Evolutionary conservation across 2,797 vertebrate species (phyloP).

Genomic region (Thaleichthys pacificus): DNA sequence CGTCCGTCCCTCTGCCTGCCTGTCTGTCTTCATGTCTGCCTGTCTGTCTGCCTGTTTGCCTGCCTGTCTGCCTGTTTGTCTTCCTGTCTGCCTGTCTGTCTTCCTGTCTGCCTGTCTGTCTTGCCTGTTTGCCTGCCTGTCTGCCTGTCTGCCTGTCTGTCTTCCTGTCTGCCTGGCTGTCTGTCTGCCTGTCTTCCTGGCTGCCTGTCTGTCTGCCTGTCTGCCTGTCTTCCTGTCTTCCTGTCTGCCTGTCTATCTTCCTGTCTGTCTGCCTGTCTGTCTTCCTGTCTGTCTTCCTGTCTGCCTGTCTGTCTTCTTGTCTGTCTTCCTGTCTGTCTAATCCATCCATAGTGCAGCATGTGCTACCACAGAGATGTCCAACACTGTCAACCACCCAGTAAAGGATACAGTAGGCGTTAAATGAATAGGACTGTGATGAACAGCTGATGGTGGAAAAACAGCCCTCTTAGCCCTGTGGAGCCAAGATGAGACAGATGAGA

Average conservation of each 20-base stretch:
- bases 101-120: too few relatives aligned
- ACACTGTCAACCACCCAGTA: too few relatives aligned
- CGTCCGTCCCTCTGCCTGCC: background rate
- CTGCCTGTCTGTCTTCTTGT: too few relatives aligned
- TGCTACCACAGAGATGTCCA: too few relatives aligned
- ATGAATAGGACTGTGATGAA: background rate
- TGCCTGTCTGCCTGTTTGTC: slow-evolving; percentile 8
- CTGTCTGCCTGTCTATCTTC: too few relatives aligned
- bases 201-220: too few relatives aligned
- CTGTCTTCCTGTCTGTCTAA: too few relatives aligned
- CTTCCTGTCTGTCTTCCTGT: too few relatives aligned
- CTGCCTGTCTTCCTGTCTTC: too few relatives aligned
- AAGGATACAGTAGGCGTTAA: background rate
- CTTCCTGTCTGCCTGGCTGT: slow-evolving; percentile 12
- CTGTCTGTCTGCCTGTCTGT: too few relatives aligned
- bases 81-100: background rate
- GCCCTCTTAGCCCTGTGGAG: background rate
- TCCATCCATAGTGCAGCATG: too few relatives aligned
- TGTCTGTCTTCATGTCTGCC: background rate
- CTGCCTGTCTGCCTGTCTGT: slow-evolving; percentile 1
- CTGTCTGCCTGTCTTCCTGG: background rate
- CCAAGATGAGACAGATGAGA: background rate
- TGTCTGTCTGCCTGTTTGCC: background rate
- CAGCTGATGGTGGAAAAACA: background rate
- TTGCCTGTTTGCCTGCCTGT: too few relatives aligned